A percentile compares a stretch with the other conserved stretches of the same genome.
These are phyloP conservation scores for Sciaenops ocellatus DNA, from an alignment of 2,797 vertebrate genomes.

Conservation along the genomic window DNA sequence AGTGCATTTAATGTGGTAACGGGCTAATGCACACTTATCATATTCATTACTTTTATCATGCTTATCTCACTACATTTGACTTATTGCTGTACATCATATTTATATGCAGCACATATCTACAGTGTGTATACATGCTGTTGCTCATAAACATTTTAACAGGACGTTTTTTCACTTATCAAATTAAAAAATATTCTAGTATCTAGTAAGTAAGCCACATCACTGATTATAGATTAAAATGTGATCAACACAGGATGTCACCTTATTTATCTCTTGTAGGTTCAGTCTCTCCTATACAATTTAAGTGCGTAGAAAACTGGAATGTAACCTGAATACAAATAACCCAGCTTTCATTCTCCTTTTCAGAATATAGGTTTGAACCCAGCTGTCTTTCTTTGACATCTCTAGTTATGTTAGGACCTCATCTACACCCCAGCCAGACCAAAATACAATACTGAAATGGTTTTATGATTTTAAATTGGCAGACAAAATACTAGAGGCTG, in stretches of 20 bases:
- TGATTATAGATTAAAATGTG: neutral
- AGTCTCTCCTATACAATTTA: neutral
- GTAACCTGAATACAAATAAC: neutral
- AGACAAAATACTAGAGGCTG: neutral
- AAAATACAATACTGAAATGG: neutral
- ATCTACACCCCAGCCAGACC: neutral
- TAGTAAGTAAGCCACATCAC: neutral
- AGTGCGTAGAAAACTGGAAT: neutral
- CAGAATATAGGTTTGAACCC: neutral
- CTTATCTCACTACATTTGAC: neutral
- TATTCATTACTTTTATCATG: neutral
- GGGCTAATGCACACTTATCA: neutral
- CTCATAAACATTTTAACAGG: neutral
- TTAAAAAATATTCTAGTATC: neutral
- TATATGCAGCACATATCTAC: neutral
- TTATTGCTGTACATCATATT: neutral
- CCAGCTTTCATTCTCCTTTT: neutral
- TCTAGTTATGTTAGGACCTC: neutral
- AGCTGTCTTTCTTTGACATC: neutral
- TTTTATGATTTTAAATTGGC: neutral
- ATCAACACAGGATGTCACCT: neutral
- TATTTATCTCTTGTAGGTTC: neutral
- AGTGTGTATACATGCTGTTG: neutral
- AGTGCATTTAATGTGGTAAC: slow-evolving; percentile 38
- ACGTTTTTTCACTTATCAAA: neutral